These are phyloP conservation scores for Gouania willdenowi DNA, from an alignment of 2,797 vertebrate genomes.

Conservation along the genomic window DNA sequence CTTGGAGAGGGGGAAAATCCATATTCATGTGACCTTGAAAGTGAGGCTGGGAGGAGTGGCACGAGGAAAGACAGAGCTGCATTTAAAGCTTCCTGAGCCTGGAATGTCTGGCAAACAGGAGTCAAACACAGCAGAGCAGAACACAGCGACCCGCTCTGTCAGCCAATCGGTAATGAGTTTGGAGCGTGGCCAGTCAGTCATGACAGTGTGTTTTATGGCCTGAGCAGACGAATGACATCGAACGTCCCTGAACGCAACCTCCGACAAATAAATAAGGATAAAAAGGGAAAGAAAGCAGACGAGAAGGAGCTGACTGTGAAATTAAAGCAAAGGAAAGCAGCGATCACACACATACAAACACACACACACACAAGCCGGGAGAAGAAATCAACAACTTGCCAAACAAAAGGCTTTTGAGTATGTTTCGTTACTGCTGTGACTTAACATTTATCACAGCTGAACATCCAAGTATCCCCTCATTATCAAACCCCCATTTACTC, in stretches of 20 bases:
- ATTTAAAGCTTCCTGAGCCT: conserved; percentile 70
- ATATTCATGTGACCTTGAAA: conserved; percentile 94
- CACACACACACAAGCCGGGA: neutral
- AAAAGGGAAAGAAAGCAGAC: conserved; percentile 50
- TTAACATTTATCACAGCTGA: conserved; percentile 39
- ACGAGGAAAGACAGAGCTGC: conserved; percentile 47
- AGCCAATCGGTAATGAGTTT: conserved; percentile 74
- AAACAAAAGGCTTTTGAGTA: conserved; percentile 37
- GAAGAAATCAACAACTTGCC: conserved; percentile 9
- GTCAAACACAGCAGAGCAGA: conserved; percentile 66
- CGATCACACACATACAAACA: neutral
- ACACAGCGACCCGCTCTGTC: conserved; percentile 70
- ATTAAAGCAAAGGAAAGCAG: conserved; percentile 34
- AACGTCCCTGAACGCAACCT: conserved; percentile 69
- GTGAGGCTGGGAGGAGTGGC: conserved; percentile 53
- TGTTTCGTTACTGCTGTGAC: too few species aligned
- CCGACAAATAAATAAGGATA: conserved; percentile 75
- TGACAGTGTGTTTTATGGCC: conserved; percentile 75
- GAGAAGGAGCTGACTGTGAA: conserved; percentile 31
- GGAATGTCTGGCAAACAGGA: conserved; percentile 69
- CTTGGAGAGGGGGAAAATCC: conserved; percentile 73
- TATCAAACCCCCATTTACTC: conserved; percentile 31
- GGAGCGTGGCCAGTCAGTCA: conserved; percentile 70
- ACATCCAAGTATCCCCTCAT: conserved; percentile 51
- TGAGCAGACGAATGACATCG: conserved; percentile 59